A percentile compares a stretch with the other conserved stretches of the same genome.
Evolutionary conservation across 1,140 invertebrate genomes (phyloP).

Genomic region (roundworm (Caenorhabditis elegans)): DNA sequence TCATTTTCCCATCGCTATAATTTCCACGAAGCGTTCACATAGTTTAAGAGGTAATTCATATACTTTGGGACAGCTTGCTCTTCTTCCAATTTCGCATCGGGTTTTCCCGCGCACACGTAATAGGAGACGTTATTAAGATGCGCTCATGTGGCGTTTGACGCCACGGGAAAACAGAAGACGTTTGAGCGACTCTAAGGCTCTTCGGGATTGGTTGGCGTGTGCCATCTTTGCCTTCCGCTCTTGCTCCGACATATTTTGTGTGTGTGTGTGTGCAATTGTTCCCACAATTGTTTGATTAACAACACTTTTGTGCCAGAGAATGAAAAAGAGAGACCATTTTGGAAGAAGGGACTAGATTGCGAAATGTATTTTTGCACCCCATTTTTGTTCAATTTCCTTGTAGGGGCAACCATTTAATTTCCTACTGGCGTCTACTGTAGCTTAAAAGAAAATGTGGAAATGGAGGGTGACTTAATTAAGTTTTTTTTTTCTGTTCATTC

Average conservation of each 20-base stretch:
- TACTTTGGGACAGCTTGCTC: not conserved
- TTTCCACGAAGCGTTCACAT: too few species aligned
- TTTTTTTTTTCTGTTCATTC: not conserved
- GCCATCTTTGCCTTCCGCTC: not conserved
- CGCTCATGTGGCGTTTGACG: constrained; percentile 21
- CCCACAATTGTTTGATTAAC: constrained; percentile 10
- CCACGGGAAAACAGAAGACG: constrained; percentile 5
- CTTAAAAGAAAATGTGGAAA: not conserved
- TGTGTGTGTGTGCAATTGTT: not conserved
- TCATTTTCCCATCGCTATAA: too few species aligned
- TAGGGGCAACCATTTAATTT: too few species aligned
- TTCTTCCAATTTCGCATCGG: too few species aligned
- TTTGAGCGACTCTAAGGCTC: not conserved
- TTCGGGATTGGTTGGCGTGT: not conserved
- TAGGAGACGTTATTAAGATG: constrained; percentile 16
- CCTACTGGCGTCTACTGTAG: not conserved
- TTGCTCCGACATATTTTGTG: not conserved
- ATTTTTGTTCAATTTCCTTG: not conserved
- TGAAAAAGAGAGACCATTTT: too few species aligned
- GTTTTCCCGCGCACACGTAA: not conserved
- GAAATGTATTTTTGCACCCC: not conserved
- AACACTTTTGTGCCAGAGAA: not conserved
- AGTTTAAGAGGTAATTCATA: too few species aligned
- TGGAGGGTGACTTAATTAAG: constrained; percentile 5
- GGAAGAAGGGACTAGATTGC: too few species aligned